Evolutionary conservation across 1,140 invertebrate species (phyloP).

Genomic region (Apis florea): DNA sequence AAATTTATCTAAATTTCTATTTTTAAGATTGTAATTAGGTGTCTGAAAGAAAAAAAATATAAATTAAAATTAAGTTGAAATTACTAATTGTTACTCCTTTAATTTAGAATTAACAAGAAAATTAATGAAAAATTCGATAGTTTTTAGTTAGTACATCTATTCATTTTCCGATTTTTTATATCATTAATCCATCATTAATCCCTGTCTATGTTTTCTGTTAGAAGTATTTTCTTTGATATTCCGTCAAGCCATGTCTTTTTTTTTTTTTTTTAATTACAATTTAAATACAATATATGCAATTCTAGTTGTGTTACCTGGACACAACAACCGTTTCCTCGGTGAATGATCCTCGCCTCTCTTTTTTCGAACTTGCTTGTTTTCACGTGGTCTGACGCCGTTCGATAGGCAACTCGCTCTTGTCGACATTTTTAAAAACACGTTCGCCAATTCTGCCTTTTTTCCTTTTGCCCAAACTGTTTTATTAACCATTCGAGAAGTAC

Average conservation of each 20-base stretch:
- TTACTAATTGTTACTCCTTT: too few species aligned
- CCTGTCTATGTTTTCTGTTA: not conserved
- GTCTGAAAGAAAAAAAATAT: too few species aligned
- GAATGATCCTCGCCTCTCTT: conserved; percentile 51
- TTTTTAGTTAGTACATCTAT: too few species aligned
- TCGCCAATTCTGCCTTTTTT: conserved; percentile 45
- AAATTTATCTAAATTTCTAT: too few species aligned
- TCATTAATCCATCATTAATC: not conserved
- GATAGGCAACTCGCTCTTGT: conserved; percentile 56
- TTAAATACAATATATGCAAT: conserved; percentile 39
- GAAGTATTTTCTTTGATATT: conserved; percentile 37
- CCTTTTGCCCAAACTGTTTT: conserved; percentile 50
- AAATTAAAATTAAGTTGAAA: too few species aligned
- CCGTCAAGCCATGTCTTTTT: not conserved
- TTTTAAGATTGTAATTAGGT: too few species aligned
- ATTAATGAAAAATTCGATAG: too few species aligned
- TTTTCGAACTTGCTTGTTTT: conserved; percentile 42
- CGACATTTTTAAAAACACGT: conserved; percentile 52
- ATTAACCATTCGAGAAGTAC: conserved; percentile 29
- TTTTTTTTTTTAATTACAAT: too few species aligned
- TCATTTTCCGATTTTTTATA: not conserved
- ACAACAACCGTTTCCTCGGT: conserved; percentile 35
- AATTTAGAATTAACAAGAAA: too few species aligned
- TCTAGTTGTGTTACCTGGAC: conserved; percentile 21
- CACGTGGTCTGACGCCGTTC: conserved; percentile 18